Base-by-base conservation (phyloP, 2,113 vertebrate genomes). In the Donacobius atricapilla region DNA sequence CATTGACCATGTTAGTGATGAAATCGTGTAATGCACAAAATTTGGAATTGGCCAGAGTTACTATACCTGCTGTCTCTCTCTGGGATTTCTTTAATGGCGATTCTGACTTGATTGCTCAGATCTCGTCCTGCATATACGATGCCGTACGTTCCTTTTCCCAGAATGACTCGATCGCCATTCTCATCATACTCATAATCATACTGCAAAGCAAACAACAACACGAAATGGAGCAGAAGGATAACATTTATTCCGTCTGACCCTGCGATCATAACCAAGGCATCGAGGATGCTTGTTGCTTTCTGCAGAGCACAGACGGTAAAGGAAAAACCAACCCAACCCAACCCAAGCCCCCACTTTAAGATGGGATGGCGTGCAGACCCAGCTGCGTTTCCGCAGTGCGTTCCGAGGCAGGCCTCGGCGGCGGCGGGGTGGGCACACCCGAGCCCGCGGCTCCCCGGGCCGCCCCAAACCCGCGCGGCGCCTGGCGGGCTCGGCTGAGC, bases 161-260 rank as follows among this genome's bases (percentile, higher is more conserved):
- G 98, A 87, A 99, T 71, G 69, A 99, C 98, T 97, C 98, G 98
- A 89, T 99, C 99, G 1, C 99, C 99, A 5, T 99, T 99, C 97
- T 99, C 99, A 33, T 99, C 99, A 44, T 99, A 99, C 96, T 99
- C 99, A 5, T 99, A 99, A 97, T 99, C 99, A 69, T 99, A 99
- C 99, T 99, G 97, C 27, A 95, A 95, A 89, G 77, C 70, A 69
- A 96, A 73, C 47, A 54, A 76, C 90, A 37, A 28, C 15, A 7
- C 58, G 56, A 94, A 87, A 63, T 35, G 27, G 81, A 94, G 71
- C 30, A 44, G 63, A 85, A 25, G 25, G 15, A 12, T 13, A 37
- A 28, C 13, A 82, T 44, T 56, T 40, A 75, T 53, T 35, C 33
- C 14, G 6, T 11, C 39, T 51, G 37, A 45, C 40, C 6, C 40